A percentile compares a stretch with the other conserved stretches of the same genome.
Conservation (phyloP, 2,888 invertebrate species). For the Hermaeophaga mercurialis region DNA sequence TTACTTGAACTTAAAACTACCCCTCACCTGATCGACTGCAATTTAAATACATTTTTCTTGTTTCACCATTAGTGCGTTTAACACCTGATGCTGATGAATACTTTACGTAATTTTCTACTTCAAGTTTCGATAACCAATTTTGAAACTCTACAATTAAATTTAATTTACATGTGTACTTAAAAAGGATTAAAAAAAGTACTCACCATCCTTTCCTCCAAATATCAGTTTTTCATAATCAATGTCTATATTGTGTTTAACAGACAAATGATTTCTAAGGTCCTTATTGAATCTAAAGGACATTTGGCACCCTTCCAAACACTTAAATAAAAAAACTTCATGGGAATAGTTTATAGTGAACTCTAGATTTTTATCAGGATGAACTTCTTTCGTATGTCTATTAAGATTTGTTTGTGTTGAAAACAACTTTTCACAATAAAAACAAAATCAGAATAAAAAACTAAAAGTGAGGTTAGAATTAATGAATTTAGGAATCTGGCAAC, state of each 20-base stretch:
- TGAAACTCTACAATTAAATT: background rate
- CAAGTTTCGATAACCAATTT: background rate
- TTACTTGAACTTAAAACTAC: too few species aligned
- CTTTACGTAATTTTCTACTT: background rate
- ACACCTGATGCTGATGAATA: background rate
- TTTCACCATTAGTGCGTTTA: background rate
- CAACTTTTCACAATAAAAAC: too few species aligned
- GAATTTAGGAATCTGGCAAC: too few species aligned
- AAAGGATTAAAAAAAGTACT: too few species aligned
- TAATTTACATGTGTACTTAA: too few species aligned
- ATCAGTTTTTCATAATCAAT: background rate
- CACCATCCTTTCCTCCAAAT: background rate
- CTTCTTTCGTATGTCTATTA: too few species aligned
- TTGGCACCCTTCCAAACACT: background rate
- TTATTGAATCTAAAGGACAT: background rate
- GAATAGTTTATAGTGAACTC: too few species aligned
- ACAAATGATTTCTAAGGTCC: background rate
- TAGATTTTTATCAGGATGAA: too few species aligned
- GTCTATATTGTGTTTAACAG: background rate
- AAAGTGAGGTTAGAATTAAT: too few species aligned
- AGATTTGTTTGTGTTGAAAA: too few species aligned
- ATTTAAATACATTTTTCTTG: background rate
- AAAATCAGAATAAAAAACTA: too few species aligned
- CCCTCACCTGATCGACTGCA: background rate
- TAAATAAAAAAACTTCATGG: too few species aligned